phyloP scores from a whole-genome alignment of 53 echinoderm and acorn worm species.

The Crossaster papposus region DNA sequence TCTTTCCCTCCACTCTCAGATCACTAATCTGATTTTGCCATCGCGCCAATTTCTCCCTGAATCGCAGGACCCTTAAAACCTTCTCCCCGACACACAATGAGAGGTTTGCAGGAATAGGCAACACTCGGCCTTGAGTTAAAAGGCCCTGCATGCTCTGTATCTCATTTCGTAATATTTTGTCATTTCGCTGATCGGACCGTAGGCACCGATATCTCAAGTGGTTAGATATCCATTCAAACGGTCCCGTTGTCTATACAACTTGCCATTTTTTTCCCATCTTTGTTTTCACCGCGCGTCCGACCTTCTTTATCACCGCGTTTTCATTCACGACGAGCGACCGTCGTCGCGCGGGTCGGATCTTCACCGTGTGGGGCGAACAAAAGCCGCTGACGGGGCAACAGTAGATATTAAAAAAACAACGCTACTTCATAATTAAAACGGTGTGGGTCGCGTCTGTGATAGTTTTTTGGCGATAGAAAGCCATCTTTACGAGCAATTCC shows the following conservation, averaged over 20 bases:
- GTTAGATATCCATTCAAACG: background rate
- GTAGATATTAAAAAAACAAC: slow-evolving; percentile 5
- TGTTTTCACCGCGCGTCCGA: background rate
- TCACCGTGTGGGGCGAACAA: slow-evolving; percentile 12
- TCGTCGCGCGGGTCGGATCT: too few relatives aligned
- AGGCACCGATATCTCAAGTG: slow-evolving; percentile 12
- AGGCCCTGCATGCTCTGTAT: background rate
- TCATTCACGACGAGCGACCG: background rate
- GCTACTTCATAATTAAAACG: background rate
- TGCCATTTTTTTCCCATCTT: background rate
- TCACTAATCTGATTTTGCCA: slow-evolving; percentile 37
- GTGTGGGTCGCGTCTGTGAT: background rate
- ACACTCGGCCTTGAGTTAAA: slow-evolving; percentile 51
- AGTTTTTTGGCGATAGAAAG: slow-evolving; percentile 1
- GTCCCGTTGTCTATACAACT: background rate
- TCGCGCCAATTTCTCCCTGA: slow-evolving; percentile 11
- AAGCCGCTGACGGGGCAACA: slow-evolving; percentile 21
- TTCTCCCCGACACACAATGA: background rate
- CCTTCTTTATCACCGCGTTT: slow-evolving; percentile 18
- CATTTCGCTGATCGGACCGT: background rate
- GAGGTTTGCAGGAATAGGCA: background rate
- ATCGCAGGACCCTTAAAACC: slow-evolving; percentile 27
- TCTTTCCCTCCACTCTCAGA: too few relatives aligned
- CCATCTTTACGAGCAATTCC: background rate
- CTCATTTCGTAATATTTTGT: background rate